These are phyloP conservation scores for Choloepus hoffmanni DNA, from an alignment of 2,113 vertebrate genomes.

Conservation along the genomic window DNA sequence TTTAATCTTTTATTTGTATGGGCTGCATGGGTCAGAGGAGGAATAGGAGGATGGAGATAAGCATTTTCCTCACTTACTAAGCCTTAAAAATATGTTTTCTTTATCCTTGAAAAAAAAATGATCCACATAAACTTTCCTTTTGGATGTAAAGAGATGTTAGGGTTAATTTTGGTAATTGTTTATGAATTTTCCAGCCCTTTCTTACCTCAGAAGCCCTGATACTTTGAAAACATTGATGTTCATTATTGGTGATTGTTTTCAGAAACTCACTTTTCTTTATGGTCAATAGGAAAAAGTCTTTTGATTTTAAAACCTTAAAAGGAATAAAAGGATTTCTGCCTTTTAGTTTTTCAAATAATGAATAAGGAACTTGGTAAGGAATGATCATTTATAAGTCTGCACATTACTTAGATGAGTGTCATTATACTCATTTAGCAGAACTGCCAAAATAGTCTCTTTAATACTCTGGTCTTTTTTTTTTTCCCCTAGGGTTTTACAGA, in stretches of 20 bases:
- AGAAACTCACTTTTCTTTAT: constrained; percentile 32
- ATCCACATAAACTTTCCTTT: constrained; percentile 11
- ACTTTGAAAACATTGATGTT: not conserved
- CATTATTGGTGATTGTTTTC: not conserved
- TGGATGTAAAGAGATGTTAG: constrained; percentile 54
- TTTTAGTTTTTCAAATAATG: constrained; percentile 64
- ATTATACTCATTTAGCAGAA: constrained; percentile 91
- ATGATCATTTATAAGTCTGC: constrained; percentile 86
- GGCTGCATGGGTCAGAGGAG: constrained; percentile 24
- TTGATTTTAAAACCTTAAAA: constrained; percentile 61
- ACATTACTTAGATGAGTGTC: constrained; percentile 90
- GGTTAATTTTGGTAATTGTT: not conserved
- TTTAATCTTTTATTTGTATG: not conserved
- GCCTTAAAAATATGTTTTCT: constrained; percentile 44
- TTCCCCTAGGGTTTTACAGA: constrained; percentile 95
- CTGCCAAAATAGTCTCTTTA: constrained; percentile 93
- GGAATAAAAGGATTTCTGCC: constrained; percentile 68
- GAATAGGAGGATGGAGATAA: not conserved
- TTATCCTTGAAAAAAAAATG: constrained; percentile 13
- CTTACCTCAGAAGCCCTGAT: not conserved
- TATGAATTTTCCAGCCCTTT: not conserved
- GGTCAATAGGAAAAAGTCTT: constrained; percentile 30
- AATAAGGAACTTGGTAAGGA: constrained; percentile 85
- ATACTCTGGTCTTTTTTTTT: constrained; percentile 93
- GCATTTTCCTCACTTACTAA: constrained; percentile 27